Evolutionary conservation across 2,797 vertebrate species (phyloP).

Genomic region (Scleropages formosus): DNA sequence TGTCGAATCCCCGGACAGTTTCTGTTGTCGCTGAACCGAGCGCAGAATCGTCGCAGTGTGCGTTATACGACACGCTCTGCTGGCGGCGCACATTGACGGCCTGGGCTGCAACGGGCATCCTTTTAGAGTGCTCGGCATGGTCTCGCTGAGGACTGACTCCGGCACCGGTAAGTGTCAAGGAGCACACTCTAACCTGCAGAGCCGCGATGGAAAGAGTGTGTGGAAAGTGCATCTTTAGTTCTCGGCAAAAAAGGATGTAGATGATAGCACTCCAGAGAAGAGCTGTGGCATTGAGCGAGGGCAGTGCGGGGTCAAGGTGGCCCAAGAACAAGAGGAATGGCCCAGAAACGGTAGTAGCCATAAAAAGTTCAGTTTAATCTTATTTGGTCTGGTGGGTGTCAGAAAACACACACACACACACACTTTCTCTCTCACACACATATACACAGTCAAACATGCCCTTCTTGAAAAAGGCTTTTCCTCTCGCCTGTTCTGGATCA

Average conservation of each 20-base stretch:
- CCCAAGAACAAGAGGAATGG: neutral
- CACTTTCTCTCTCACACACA: conserved; percentile 4
- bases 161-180: conserved; percentile 5
- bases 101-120: neutral
- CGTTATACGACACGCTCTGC: neutral
- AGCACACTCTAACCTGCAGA: neutral
- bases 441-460: too few species aligned
- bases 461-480: too few species aligned
- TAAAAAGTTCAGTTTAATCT: neutral
- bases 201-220: neutral
- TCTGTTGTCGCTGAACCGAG: neutral
- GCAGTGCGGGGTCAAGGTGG: neutral
- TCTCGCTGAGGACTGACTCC: neutral
- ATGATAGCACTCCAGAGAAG: neutral
- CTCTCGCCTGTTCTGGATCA: too few species aligned
- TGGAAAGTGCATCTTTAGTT: neutral
- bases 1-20: neutral
- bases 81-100: neutral
- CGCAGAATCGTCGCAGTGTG: neutral
- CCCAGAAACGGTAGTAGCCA: neutral
- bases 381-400: neutral
- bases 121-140: conserved; percentile 7
- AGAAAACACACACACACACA: neutral
- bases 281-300: neutral
- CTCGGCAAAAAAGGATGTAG: neutral